A percentile compares a stretch with the other conserved stretches of the same genome.
Conservation (phyloP, 2,888 invertebrate species). For the Ormyrus pomaceus region DNA sequence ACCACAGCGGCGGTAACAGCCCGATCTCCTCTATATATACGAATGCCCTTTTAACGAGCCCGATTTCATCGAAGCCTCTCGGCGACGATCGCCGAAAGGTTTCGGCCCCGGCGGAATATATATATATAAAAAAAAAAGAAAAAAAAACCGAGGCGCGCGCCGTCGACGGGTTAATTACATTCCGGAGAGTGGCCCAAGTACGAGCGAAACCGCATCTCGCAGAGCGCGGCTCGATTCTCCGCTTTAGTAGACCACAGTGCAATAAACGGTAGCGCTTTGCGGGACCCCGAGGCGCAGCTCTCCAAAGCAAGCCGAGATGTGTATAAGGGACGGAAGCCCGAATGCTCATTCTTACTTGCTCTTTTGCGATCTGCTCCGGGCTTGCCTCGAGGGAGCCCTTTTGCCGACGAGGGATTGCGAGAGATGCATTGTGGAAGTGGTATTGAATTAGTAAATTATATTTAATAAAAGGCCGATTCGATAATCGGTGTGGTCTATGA, state of each 20-base stretch:
- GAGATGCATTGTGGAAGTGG: no score
- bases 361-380: no score
- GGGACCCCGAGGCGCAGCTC: conserved; percentile 51
- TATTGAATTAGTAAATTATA: no score
- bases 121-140: neutral
- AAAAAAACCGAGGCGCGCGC: neutral
- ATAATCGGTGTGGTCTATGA: no score
- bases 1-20: neutral
- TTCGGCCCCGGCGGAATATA: neutral
- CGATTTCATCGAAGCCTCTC: neutral
- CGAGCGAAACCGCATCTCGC: conserved; percentile 67
- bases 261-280: conserved; percentile 68
- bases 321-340: no score
- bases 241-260: conserved; percentile 70
- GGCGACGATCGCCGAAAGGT: neutral
- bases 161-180: conserved; percentile 67
- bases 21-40: neutral
- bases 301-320: no score
- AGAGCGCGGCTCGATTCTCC: conserved; percentile 62
- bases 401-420: no score
- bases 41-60: neutral
- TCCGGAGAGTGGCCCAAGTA: conserved; percentile 62
- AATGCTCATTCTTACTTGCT: no score
- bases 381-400: no score
- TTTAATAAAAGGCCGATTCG: no score